Evolutionary conservation across 2,888 invertebrate species (phyloP).

Genomic region (Lasioglossum pauxillum): DNA sequence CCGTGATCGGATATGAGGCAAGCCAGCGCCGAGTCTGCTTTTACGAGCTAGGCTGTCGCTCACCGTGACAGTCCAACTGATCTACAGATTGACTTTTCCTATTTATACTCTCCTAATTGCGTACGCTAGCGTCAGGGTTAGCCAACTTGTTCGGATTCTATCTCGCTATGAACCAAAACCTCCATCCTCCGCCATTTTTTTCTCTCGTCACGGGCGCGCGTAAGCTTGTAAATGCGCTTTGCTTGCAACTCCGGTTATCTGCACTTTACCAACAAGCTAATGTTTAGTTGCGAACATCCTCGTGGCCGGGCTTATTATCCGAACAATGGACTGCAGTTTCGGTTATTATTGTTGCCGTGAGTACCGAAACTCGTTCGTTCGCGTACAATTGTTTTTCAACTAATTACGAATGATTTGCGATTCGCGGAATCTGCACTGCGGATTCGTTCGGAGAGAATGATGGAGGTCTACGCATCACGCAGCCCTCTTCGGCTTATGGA

Average conservation of each 20-base stretch:
- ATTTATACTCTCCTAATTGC: slow-evolving; percentile 23
- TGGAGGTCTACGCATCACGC: not conserved
- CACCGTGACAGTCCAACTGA: slow-evolving; percentile 14
- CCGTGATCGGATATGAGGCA: not conserved
- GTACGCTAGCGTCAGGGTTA: not conserved
- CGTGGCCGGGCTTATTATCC: not conserved
- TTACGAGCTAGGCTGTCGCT: slow-evolving; percentile 18
- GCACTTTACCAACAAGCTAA: not conserved
- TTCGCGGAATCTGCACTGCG: not conserved
- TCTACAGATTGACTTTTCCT: slow-evolving; percentile 25
- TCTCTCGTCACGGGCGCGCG: not conserved
- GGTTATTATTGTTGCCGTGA: not conserved
- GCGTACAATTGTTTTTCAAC: not conserved
- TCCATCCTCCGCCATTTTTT: no score
- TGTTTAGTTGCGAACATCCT: not conserved
- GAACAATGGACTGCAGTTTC: not conserved
- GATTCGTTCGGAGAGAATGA: not conserved
- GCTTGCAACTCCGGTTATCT: not conserved
- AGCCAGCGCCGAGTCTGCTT: not conserved
- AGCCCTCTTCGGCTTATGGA: not conserved
- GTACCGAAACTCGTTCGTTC: not conserved
- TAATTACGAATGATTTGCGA: not conserved
- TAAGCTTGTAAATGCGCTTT: not conserved
- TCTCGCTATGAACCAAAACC: not conserved
- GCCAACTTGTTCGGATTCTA: slow-evolving; percentile 22